Percentiles rank a stretch among this genome's conserved stretches.
Conservation (phyloP, 2,888 invertebrate species). For the Eristalinus aeneus region DNA sequence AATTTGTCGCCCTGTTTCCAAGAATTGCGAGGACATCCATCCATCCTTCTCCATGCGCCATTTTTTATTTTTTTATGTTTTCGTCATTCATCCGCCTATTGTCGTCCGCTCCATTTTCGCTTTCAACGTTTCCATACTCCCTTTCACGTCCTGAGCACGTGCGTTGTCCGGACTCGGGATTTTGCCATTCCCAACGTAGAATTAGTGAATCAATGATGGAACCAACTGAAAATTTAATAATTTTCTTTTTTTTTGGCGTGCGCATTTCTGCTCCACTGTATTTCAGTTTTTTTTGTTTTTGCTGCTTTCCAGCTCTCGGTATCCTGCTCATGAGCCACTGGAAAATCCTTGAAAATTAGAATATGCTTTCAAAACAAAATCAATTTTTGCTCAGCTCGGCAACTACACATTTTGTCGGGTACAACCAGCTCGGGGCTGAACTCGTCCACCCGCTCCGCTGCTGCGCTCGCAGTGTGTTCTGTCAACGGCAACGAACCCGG, state of each 20-base stretch:
- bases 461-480: constrained; percentile 4
- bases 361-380: constrained; percentile 50
- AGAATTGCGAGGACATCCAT: constrained; percentile 30
- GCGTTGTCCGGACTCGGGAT: not conserved
- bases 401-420: constrained; percentile 6
- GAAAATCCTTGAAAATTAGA: constrained; percentile 52
- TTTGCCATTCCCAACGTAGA: not conserved
- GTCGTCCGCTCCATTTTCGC: not conserved
- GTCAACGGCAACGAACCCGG: not conserved
- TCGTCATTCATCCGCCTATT: not conserved
- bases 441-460: not conserved
- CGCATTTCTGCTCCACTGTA: not conserved
- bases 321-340: not conserved
- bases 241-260: not conserved
- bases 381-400: constrained; percentile 49
- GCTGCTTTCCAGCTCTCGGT: not conserved
- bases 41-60: not conserved
- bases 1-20: constrained; percentile 37
- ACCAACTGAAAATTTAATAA: constrained; percentile 1
- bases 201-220: not conserved
- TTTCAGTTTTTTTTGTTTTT: not conserved
- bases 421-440: not conserved
- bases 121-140: constrained; percentile 10
- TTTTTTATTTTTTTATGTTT: no score
- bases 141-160: not conserved